These are phyloP conservation scores for Cosmopolites sordidus DNA, from an alignment of 2,888 invertebrate species.

Conservation along the genomic window DNA sequence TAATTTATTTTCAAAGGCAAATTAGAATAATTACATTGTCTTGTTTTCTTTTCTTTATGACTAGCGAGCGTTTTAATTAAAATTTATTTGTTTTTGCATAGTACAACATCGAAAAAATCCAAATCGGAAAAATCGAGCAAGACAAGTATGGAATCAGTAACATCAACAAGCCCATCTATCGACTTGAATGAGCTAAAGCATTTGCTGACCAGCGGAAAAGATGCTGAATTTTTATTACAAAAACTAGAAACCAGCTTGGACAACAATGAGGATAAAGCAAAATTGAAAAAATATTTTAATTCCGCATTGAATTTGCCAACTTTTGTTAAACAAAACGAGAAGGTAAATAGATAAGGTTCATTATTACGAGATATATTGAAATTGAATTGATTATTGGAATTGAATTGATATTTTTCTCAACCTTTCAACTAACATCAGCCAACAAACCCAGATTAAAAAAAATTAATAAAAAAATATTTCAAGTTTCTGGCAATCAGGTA, in stretches of 20 bases:
- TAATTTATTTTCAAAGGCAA: no score
- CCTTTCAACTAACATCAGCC: no score
- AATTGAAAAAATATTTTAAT: conserved; percentile 52
- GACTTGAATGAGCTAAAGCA: conserved; percentile 63
- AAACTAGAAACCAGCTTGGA: conserved; percentile 57
- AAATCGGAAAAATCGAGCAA: conserved; percentile 37
- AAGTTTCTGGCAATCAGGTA: no score
- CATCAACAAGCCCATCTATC: conserved; percentile 53
- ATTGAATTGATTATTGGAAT: no score
- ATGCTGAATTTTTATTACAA: conserved; percentile 63
- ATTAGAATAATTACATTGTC: no score
- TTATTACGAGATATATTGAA: no score
- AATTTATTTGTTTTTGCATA: background rate
- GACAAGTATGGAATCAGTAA: conserved; percentile 37
- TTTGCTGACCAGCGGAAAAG: conserved; percentile 66
- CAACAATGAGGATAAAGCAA: conserved; percentile 46
- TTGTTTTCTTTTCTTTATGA: no score
- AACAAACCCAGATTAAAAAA: no score
- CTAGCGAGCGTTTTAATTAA: no score
- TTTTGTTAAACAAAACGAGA: conserved; percentile 64
- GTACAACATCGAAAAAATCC: conserved; percentile 22
- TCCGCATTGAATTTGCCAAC: conserved; percentile 74
- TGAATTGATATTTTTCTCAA: no score
- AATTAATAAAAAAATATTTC: no score
- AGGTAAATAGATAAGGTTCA: no score